Percentiles rank a stretch among this genome's conserved stretches.
Conservation (phyloP, 2,888 invertebrate genomes). For the Pecten maximus region DNA sequence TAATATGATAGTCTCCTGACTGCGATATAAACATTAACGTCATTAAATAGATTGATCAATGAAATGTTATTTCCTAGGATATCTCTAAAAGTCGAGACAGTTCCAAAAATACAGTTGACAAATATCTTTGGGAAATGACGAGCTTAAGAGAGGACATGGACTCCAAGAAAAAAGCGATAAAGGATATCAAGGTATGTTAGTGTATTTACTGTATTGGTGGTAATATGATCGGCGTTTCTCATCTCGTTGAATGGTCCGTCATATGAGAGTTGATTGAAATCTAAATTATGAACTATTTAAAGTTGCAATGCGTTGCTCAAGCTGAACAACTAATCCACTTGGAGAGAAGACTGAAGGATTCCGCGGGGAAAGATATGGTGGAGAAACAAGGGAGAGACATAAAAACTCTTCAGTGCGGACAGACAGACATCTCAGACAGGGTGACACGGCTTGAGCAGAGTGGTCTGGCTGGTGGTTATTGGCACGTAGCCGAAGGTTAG, state of each 20-base stretch:
- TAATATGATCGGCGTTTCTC: not conserved
- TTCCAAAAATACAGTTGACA: not conserved
- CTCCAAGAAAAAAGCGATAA: conserved; percentile 33
- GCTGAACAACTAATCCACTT: conserved; percentile 64
- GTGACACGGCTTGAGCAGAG: conserved; percentile 56
- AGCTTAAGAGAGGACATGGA: conserved; percentile 36
- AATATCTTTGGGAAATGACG: not conserved
- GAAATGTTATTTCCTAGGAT: conserved; percentile 35
- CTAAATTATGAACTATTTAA: not conserved
- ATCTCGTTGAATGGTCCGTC: too few relatives aligned
- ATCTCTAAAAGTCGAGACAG: not conserved
- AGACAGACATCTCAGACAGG: conserved; percentile 58
- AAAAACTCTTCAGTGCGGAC: conserved; percentile 53
- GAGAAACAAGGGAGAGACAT: conserved; percentile 62
- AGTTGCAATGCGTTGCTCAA: conserved; percentile 64
- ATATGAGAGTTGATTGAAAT: not conserved
- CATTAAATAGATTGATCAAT: too few relatives aligned
- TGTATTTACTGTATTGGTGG: too few relatives aligned
- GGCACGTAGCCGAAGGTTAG: not conserved
- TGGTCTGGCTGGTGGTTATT: conserved; percentile 31
- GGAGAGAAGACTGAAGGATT: conserved; percentile 61
- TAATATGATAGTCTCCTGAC: too few relatives aligned
- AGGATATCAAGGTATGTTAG: not conserved
- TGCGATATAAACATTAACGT: too few relatives aligned
- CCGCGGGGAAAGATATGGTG: conserved; percentile 60